Conservation (phyloP, 1,140 invertebrate genomes). For the Drosophila obscura region DNA sequence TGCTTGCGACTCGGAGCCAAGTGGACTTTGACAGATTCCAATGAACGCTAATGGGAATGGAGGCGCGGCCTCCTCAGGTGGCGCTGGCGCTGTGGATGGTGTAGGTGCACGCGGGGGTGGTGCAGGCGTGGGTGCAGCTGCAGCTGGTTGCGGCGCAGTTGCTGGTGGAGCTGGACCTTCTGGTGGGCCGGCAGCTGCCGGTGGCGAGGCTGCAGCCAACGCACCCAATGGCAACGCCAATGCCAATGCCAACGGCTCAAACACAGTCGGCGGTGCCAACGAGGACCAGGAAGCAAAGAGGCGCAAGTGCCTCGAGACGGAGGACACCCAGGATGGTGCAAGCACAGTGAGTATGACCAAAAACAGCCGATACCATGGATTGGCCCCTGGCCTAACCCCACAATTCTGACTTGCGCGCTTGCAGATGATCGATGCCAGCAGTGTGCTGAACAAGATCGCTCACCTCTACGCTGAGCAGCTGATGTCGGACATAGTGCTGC, state of each 20-base stretch:
- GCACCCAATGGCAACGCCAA: constrained; percentile 3
- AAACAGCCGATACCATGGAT: background rate
- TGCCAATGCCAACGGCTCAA: constrained; percentile 25
- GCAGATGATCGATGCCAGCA: constrained; percentile 92
- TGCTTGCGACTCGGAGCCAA: too few relatives aligned
- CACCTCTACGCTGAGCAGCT: constrained; percentile 91
- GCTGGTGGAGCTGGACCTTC: background rate
- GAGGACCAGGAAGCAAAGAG: constrained; percentile 71
- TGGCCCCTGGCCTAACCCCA: background rate
- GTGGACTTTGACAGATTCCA: too few relatives aligned
- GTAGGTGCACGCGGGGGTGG: background rate
- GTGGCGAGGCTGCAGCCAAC: background rate
- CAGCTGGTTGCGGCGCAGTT: background rate
- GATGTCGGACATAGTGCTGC: constrained; percentile 93
- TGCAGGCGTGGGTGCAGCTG: background rate
- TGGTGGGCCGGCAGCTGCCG: too few relatives aligned
- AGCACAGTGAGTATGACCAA: constrained; percentile 62
- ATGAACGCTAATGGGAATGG: constrained; percentile 2
- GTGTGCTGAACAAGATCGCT: constrained; percentile 92
- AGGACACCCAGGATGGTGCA: constrained; percentile 63
- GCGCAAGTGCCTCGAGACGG: constrained; percentile 65
- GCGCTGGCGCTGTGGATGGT: too few relatives aligned
- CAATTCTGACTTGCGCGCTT: background rate
- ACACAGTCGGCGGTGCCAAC: constrained; percentile 21
- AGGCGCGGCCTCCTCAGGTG: background rate